Evolutionary conservation across 2,888 invertebrate species (phyloP).

Genomic region (Sisyra terminalis): DNA sequence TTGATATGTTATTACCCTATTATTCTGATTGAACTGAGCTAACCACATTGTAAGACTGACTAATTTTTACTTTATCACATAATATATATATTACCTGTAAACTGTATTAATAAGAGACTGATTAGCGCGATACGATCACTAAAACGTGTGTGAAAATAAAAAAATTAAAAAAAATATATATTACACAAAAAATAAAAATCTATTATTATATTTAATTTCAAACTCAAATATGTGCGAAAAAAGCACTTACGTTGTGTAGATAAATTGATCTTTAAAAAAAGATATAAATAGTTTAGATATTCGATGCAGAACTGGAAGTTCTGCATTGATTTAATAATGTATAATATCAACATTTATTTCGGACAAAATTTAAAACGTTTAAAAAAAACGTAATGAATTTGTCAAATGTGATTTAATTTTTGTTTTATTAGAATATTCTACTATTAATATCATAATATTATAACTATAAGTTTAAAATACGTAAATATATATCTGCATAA

Average conservation of each 20-base stretch:
- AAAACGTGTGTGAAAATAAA: conserved; percentile 2
- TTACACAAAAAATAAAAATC: not conserved
- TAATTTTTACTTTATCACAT: not conserved
- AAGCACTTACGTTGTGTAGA: too few species aligned
- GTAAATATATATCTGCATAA: conserved; percentile 10
- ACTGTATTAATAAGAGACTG: conserved; percentile 7
- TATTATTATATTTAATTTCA: not conserved
- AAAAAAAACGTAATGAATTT: not conserved
- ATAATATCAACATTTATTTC: conserved; percentile 2
- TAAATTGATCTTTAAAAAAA: too few species aligned
- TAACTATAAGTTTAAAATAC: conserved; percentile 7
- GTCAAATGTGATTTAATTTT: conserved; percentile 6
- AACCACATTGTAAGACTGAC: conserved; percentile 7
- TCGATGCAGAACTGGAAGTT: too few species aligned
- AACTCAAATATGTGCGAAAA: too few species aligned
- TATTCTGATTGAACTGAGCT: too few species aligned
- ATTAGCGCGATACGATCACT: conserved; percentile 8
- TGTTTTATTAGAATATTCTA: conserved; percentile 4
- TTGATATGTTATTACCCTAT: too few species aligned
- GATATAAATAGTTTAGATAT: too few species aligned
- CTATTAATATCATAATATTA: not conserved
- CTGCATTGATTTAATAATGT: not conserved
- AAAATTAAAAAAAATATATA: too few species aligned
- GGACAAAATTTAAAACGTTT: not conserved
- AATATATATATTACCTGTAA: conserved; percentile 4